Evolutionary conservation across 2,113 vertebrate genomes (phyloP), one percentile per base, ranked within the genome.

Genomic region (Manacus vitellinus): DNA sequence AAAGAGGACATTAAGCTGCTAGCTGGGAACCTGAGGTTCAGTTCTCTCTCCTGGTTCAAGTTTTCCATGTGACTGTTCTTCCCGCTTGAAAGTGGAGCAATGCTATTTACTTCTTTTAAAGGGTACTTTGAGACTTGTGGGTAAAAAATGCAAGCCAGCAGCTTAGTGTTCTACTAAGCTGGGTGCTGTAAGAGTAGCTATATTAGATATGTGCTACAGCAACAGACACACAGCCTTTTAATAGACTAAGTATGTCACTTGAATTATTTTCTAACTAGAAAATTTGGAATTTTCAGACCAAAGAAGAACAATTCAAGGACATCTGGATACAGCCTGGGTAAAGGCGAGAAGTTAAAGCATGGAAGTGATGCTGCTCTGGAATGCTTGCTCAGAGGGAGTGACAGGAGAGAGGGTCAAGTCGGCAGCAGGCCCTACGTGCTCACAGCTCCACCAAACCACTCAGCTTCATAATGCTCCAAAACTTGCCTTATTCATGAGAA

Each of bases 111-210:
- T 95, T 93, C 78, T 93, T 89, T 91, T 70, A 82, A 79, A 89
- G 88, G 84, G 81, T 87, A 65, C 91, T 95, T 91, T 65, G 76
- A 96, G 83, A 84, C 83, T 89, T 28, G 55, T 13, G 41, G 81
- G 73, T 85, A 95, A 97, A 95, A 95, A 92, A 78, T 52, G 74
- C 93, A 95, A 95, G 84, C 62, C 89, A 94, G 94, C 89, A 96
- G 54, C 80, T 91, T 28, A 62, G 77, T 21, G 62, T 75, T 95
- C 74, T 75, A 18, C 56, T 81, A 81, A 91, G 76, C 76, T 56
- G 85, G 23, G 56, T 89, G 72, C 52, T 84, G 59, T 12, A 61
- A 88, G 88, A 25, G 58, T 37, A 65, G 58, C 68, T 95, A n/a
- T 56, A 87, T 82, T 86, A 92, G 93, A 86, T n/a, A 73, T 19